Conservation (phyloP, 2,888 invertebrate genomes). For the Cosmopolites sordidus region DNA sequence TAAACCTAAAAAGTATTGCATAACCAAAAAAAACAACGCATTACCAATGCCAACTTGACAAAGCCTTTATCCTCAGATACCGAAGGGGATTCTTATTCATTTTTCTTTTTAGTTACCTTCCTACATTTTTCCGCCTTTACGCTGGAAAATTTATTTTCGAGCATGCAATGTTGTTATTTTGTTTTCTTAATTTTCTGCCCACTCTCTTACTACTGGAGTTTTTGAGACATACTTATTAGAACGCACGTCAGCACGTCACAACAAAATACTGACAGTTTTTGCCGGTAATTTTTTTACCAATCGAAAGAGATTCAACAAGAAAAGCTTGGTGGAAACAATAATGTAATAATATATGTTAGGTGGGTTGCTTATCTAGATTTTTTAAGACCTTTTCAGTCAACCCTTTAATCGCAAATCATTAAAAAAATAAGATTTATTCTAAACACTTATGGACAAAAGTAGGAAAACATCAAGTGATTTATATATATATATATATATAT, state of each 20-base stretch:
- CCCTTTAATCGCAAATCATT: no score
- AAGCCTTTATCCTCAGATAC: conserved; percentile 19
- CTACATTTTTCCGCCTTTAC: conserved; percentile 23
- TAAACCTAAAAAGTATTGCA: no score
- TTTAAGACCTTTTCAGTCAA: no score
- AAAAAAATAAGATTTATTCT: no score
- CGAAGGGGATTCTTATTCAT: neutral
- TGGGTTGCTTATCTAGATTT: no score
- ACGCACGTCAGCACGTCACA: conserved; percentile 43
- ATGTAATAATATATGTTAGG: no score
- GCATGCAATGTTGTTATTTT: conserved; percentile 30
- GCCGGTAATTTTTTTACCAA: conserved; percentile 3
- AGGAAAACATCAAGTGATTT: no score
- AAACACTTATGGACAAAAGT: no score
- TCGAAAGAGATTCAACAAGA: no score
- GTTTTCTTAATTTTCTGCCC: conserved; percentile 25
- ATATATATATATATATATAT: no score
- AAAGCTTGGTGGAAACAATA: no score
- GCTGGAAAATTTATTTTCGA: conserved; percentile 22
- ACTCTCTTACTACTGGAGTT: conserved; percentile 32
- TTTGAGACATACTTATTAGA: conserved; percentile 13
- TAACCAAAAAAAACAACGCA: neutral
- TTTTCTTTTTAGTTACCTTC: conserved; percentile 6
- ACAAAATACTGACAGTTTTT: conserved; percentile 30
- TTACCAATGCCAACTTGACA: conserved; percentile 17